Evolutionary conservation across 1,140 invertebrate genomes (phyloP).

Genomic region (Drosophila rhopaloa): DNA sequence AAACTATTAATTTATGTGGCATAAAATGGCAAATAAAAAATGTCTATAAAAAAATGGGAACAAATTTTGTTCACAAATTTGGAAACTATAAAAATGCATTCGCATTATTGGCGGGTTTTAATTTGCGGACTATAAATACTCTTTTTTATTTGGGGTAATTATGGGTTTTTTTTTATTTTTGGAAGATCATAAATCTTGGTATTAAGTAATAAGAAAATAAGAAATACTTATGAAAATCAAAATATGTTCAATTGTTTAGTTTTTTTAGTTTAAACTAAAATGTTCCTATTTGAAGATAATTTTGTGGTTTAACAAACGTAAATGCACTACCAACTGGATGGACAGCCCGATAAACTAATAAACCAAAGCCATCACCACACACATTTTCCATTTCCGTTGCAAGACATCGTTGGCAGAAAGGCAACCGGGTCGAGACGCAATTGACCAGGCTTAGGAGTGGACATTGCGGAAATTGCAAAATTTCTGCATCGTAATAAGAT

Average conservation of each 20-base stretch:
- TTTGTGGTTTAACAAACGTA: constrained; percentile 13
- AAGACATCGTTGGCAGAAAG: constrained; percentile 13
- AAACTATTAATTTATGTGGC: neutral
- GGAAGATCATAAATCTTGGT: too few relatives aligned
- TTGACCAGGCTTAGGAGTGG: constrained; percentile 44
- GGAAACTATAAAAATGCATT: neutral
- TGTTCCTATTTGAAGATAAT: neutral
- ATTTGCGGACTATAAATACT: neutral
- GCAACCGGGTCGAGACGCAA: constrained; percentile 43
- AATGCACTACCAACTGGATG: constrained; percentile 36
- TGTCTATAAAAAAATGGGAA: neutral
- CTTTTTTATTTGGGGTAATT: neutral
- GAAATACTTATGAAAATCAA: too few relatives aligned
- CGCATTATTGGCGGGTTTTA: neutral
- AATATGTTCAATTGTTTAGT: too few relatives aligned
- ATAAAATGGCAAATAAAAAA: neutral
- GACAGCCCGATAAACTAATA: constrained; percentile 44
- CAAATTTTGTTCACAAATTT: neutral
- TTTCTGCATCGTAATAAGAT: constrained; percentile 83
- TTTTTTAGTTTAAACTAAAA: too few relatives aligned
- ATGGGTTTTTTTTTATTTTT: neutral
- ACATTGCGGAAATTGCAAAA: constrained; percentile 80
- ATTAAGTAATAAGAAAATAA: too few relatives aligned
- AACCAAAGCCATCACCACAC: constrained; percentile 52
- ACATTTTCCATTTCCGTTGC: constrained; percentile 69